phyloP scores from a whole-genome alignment of 2,888 invertebrate genomes.

The Gerris lacustris region DNA sequence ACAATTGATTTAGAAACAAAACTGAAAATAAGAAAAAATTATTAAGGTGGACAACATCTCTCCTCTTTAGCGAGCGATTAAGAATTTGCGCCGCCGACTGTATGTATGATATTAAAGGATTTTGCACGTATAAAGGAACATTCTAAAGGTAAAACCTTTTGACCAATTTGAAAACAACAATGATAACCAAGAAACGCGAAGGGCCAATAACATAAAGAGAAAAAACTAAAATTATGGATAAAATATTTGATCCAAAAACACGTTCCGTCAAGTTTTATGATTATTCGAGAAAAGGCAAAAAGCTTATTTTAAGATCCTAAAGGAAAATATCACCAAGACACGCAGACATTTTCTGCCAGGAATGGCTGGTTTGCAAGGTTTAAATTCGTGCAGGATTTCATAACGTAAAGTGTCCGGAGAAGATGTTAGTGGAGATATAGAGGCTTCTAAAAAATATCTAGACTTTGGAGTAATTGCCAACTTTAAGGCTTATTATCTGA shows the following conservation, averaged over 20 bases:
- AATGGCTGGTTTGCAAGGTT: slow-evolving; percentile 7
- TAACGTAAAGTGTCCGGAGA: slow-evolving; percentile 2
- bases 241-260: background rate
- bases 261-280: background rate
- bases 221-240: background rate
- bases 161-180: background rate
- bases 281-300: background rate
- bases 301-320: background rate
- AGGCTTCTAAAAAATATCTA: too few relatives aligned
- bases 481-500: background rate
- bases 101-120: background rate
- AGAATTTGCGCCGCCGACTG: background rate
- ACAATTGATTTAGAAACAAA: slow-evolving; percentile 6
- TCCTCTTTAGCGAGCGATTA: background rate
- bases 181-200: slow-evolving; percentile 4
- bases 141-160: too few relatives aligned
- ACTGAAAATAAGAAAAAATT: background rate
- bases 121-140: too few relatives aligned
- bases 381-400: background rate
- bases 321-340: background rate
- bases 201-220: background rate
- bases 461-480: background rate
- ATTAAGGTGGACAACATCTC: slow-evolving; percentile 2
- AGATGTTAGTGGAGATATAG: background rate
- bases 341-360: background rate